Evolutionary conservation across 2,888 invertebrate species (phyloP), one percentile per base, ranked within the genome.

Genomic region (Trissolcus brochymenae): DNA sequence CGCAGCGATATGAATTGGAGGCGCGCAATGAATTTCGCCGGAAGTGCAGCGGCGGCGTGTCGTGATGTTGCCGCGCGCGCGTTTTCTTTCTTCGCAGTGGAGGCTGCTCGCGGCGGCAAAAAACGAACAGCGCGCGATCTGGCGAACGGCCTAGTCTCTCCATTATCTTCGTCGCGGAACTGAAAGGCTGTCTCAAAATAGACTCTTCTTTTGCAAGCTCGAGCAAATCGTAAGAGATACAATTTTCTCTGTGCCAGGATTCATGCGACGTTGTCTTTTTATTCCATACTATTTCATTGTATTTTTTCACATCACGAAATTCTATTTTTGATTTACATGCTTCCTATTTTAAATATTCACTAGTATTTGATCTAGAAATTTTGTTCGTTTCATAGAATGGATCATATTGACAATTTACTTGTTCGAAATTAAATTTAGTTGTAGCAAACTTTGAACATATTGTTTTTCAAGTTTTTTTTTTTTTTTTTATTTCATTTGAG

Each of bases 1-100:
- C 43, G 51, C 56, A 59, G 25, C 75, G 64, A 46, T n/a, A n/a
- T 67, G 78, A 78, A 75, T 78, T 75, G 67, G 67, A 78, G 62
- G 74, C 74, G 70, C 70, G 78, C 74, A 59, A 78, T 75, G 78
- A 71, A 78, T 78, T 78, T 72, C 72, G 78, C 78, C 78, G 78
- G 72, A 72, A 75, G 75, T 75, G 65, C 64, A 53, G 59, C 64
- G 19, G 51, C 64, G 62, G 64, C 60, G 66, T 56, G 73, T 53
- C 62, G 71, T 49, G 65, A 57, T 40, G 67, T 56, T 2, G 19
- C 2, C 41, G 55, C 59, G 40, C 59, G 40, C 41, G 35, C 19
- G 29, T 49, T 43, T 35, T 59, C 67, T 74, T 66, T 54, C 35
- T 7, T 11, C 55, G 60, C 46, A 49, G 21, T 54, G 54, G 49